phyloP scores from a whole-genome alignment of 2,113 vertebrate genomes.

The Barbus barbus region DNA sequence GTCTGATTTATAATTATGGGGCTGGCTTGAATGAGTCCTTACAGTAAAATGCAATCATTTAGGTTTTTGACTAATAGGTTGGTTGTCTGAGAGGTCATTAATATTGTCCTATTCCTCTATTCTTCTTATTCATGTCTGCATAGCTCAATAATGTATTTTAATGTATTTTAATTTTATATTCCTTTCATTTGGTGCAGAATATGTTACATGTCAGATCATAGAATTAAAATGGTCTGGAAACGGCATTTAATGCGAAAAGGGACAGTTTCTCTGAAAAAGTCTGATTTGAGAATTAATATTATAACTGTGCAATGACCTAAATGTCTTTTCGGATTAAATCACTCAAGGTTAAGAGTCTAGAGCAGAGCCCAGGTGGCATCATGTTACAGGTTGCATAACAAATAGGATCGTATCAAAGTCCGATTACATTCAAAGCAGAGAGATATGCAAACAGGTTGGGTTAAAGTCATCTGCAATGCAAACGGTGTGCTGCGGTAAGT shows the following conservation, averaged over 20 bases:
- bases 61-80: neutral
- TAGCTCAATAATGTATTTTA: neutral
- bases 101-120: too few relatives aligned
- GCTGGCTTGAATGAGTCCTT: neutral
- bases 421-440: constrained; percentile 43
- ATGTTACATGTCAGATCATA: neutral
- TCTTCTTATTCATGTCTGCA: too few relatives aligned
- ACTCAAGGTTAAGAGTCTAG: constrained; percentile 1
- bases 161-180: neutral
- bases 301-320: neutral
- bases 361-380: constrained; percentile 24
- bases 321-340: constrained; percentile 11
- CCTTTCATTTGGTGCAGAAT: neutral
- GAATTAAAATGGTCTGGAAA: neutral
- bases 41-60: neutral
- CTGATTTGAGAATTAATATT: neutral
- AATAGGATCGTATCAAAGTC: constrained; percentile 29
- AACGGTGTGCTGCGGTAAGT: neutral
- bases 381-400: constrained; percentile 35
- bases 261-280: constrained; percentile 1
- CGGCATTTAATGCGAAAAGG: constrained; percentile 13
- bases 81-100: too few relatives aligned
- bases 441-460: constrained; percentile 36
- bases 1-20: neutral
- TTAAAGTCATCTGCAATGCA: constrained; percentile 20